phyloP scores from a whole-genome alignment of 2,113 vertebrate genomes.

The Panthera tigris region DNA sequence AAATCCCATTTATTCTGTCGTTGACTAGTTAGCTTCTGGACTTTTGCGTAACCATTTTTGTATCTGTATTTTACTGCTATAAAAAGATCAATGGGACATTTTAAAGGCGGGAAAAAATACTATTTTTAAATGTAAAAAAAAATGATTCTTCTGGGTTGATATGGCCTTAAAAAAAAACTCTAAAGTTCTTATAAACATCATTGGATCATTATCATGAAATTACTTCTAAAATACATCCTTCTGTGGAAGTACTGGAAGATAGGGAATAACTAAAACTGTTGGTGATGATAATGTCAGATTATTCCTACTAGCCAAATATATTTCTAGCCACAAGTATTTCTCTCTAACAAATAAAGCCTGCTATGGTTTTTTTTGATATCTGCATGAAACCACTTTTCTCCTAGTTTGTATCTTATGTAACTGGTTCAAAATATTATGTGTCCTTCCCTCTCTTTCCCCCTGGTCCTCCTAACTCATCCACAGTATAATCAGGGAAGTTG shows the following conservation, averaged over 20 bases:
- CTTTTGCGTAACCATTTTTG: not conserved
- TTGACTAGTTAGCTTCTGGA: not conserved
- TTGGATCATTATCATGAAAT: not conserved
- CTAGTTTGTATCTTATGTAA: not conserved
- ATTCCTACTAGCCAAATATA: too few species aligned
- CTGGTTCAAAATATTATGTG: not conserved
- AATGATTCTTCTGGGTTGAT: not conserved
- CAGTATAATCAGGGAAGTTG: not conserved
- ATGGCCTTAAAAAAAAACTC: not conserved
- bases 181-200: not conserved
- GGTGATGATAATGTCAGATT: not conserved
- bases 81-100: conserved; percentile 11
- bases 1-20: not conserved
- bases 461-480: not conserved
- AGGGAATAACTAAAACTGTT: not conserved
- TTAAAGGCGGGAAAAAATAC: not conserved
- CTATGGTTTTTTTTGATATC: not conserved
- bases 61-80: conserved; percentile 25
- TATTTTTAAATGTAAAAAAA: not conserved
- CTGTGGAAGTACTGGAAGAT: not conserved
- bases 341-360: not conserved
- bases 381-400: not conserved
- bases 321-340: not conserved
- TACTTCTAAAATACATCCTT: not conserved
- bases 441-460: not conserved